phyloP scores from a whole-genome alignment of 2,888 invertebrate genomes.

The Anticlea derivata region DNA sequence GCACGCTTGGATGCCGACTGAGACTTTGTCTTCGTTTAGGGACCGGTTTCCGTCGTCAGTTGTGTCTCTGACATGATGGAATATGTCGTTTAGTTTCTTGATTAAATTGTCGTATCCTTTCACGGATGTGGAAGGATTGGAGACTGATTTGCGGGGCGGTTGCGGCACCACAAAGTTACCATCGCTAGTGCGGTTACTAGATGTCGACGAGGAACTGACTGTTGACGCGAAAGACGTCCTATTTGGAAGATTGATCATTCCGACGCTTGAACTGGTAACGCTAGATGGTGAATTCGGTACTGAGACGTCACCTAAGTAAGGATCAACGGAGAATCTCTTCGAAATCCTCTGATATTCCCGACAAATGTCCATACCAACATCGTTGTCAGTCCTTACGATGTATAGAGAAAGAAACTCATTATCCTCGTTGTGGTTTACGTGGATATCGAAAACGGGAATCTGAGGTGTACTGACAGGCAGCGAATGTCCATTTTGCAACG shows the following conservation, averaged over 20 bases:
- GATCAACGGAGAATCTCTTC: conserved; percentile 73
- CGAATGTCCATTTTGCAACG: conserved; percentile 75
- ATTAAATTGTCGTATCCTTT: conserved; percentile 73
- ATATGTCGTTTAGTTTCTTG: conserved; percentile 74
- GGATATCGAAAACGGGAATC: conserved; percentile 72
- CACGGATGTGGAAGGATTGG: conserved; percentile 66
- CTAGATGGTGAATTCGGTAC: conserved; percentile 75
- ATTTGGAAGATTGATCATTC: conserved; percentile 70
- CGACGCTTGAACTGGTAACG: conserved; percentile 64
- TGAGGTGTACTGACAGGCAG: conserved; percentile 68
- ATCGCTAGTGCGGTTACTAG: conserved; percentile 75
- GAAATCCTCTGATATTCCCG: conserved; percentile 78
- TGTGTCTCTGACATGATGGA: conserved; percentile 65
- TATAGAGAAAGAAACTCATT: conserved; percentile 75
- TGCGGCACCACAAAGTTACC: conserved; percentile 78
- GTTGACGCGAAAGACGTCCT: conserved; percentile 75
- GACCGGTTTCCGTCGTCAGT: conserved; percentile 63
- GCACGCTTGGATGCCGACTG: conserved; percentile 69
- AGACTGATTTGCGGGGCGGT: conserved; percentile 71
- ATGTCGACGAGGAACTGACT: conserved; percentile 68
- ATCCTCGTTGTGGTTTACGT: conserved; percentile 73
- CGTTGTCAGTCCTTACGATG: conserved; percentile 73
- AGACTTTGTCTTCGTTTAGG: conserved; percentile 67
- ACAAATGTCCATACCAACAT: conserved; percentile 76
- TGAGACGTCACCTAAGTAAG: conserved; percentile 74